Evolutionary conservation across 2,113 vertebrate genomes (phyloP), one percentile per base, ranked within the genome.

Genomic region (Ranitomeya imitator): DNA sequence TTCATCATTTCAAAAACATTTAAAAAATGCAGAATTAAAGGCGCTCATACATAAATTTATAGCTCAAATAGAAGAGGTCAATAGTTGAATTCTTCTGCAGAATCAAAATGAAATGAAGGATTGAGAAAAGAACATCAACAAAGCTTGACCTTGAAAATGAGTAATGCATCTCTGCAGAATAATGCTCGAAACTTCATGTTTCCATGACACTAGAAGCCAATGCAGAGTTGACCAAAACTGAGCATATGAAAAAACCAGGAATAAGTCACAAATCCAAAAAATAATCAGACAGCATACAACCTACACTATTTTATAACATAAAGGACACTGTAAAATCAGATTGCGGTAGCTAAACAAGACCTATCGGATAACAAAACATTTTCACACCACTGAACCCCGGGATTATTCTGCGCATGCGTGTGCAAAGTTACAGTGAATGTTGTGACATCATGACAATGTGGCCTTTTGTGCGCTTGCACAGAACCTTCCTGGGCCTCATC

Each of bases 151-250:
- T 45, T 61, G 55, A 61, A 23, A 65, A 65, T 83, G 3, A 65
- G 26, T 65, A 31, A 83, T 37, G 15, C 59, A 23, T 26, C 21
- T 52, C 63, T 69, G 5, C 61, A 65, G 18, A 52, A 13, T n/a
- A 54, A 83, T 83, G 51, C 51, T 31, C 19, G 23, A 23, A 23
- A 67, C 54, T 54, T 83, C 82, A 67, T 21, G 60, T 45, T 83
- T 69, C 82, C 61, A 83, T 83, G 45, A 23, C 16, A 83, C 67
- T 83, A 26, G 21, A 83, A 67, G 21, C 6, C 45, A 65, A 10
- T 1, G 21, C 21, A n/a, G 19, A 65, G 63, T 21, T 65, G 8
- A 65, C 63, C 63, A 65, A 65, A 21, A 21, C 4, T 61, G 59
- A 63, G 61, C 18, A 4, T 12, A 73, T 73, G 23, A 73, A 73